Base-by-base conservation (phyloP, 2,888 invertebrate species). In the Holacanthella duospinosa region DNA sequence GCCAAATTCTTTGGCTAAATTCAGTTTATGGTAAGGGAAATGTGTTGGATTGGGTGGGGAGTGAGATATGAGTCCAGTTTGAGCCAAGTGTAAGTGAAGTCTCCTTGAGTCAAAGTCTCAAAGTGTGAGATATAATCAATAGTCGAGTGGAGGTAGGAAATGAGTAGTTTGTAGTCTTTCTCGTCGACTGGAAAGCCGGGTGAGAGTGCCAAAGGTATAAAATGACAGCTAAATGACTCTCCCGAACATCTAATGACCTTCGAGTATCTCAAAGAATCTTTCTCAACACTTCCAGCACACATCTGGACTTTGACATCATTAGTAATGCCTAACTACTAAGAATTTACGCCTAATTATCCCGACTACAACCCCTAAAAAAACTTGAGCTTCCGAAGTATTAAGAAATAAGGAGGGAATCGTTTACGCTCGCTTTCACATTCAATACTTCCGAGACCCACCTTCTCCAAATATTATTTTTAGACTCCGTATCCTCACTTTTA, bases 341-440 rank as follows among this genome's bases (percentile, higher is more conserved):
- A 69, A 69, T 71, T 68, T 68, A 69, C 67, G 68, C 69, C 71
- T 71, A 71, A 71, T 71, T 71, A 71, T 71, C 65, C 66, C 56
- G 60, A 57, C 57, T 59, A 48, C 16, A 48, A 48, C 19, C 36
- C 36, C n/a, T n/a, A n/a, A 16, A 36, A 16, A 36, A 36, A 9
- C 16, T 36, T 9, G 48, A 48, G 48, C 48, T 21, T 4, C 48
- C 21, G 16, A 48, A 9, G 4, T n/a, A n/a, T n/a, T n/a, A n/a
- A n/a, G n/a, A 48, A 48, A 48, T 4, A 16, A 48, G 48, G 29
- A 57, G 57, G 57, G 29, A 29, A 57, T 29, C 19, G 9, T 57
- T 29, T 25, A 57, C 57, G 57, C 57, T 57, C 57, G 57, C 57
- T 57, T 55, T 57, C 27, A 29, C 57, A 57, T 29, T 57, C 29